Conservation (phyloP, 2,888 invertebrate genomes). For the Drosophila siamana region DNA sequence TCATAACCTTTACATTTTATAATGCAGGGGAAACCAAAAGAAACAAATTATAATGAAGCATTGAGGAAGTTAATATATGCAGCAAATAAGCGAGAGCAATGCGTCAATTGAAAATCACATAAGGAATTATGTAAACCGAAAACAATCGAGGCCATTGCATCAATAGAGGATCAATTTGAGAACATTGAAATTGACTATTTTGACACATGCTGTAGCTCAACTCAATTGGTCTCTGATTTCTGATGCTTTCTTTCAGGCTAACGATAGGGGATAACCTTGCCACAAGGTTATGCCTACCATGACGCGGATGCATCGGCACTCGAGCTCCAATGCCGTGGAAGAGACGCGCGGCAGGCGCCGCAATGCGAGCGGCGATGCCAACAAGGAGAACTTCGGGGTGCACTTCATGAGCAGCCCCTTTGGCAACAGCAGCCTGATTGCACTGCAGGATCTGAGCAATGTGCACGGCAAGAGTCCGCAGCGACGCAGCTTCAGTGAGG, state of each 20-base stretch:
- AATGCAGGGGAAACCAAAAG: too few species aligned
- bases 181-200: background rate
- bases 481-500: conserved; percentile 71
- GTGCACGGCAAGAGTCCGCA: conserved; percentile 81
- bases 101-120: too few species aligned
- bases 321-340: conserved; percentile 75
- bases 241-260: background rate
- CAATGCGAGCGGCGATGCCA: conserved; percentile 72
- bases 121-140: too few species aligned
- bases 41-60: too few species aligned
- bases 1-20: too few species aligned
- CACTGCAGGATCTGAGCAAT: conserved; percentile 84
- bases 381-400: conserved; percentile 84
- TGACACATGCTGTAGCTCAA: background rate
- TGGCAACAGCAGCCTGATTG: conserved; percentile 80
- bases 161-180: too few species aligned
- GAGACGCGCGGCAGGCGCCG: conserved; percentile 65
- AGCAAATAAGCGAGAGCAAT: too few species aligned
- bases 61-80: too few species aligned
- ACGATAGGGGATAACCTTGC: too few species aligned
- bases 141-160: too few species aligned
- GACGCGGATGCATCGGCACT: conserved; percentile 82
- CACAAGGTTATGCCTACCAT: conserved; percentile 82
- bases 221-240: too few species aligned
- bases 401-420: conserved; percentile 82